These are phyloP conservation scores for Rapana venosa DNA, from an alignment of 2,888 invertebrate species.

Conservation along the genomic window DNA sequence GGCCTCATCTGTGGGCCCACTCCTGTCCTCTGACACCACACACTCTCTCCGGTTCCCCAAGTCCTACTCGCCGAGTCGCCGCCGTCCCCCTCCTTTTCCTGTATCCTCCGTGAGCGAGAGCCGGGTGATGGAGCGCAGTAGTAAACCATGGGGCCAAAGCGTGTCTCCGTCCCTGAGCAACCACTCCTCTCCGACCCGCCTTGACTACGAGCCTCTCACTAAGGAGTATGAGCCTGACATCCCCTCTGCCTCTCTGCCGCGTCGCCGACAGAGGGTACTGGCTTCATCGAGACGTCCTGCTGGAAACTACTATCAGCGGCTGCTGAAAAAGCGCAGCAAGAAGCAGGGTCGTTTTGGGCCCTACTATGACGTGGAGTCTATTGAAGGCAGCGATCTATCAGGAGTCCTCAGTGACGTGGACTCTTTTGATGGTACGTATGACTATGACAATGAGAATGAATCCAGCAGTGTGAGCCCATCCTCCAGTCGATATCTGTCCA, in stretches of 20 bases:
- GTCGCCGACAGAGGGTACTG: constrained; percentile 55
- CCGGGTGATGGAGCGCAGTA: neutral
- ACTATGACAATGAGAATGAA: constrained; percentile 1
- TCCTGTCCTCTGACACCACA: neutral
- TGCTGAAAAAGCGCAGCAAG: constrained; percentile 54
- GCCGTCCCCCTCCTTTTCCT: neutral
- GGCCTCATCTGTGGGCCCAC: constrained; percentile 11
- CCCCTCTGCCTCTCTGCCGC: constrained; percentile 19
- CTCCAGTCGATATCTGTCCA: constrained; percentile 38
- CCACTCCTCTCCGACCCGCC: constrained; percentile 15
- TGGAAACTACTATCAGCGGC: constrained; percentile 61
- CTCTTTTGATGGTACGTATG: constrained; percentile 46
- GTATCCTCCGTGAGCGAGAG: constrained; percentile 13
- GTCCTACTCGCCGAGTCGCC: neutral
- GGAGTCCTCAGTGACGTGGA: constrained; percentile 59
- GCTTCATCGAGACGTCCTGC: constrained; percentile 53
- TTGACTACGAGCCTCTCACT: constrained; percentile 26
- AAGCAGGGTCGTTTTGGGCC: constrained; percentile 59
- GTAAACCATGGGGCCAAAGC: constrained; percentile 7
- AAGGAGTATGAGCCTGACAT: constrained; percentile 35
- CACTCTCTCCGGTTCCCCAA: neutral
- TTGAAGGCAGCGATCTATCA: constrained; percentile 57
- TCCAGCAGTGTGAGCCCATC: constrained; percentile 27
- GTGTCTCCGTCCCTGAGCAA: neutral
- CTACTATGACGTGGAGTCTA: constrained; percentile 63